Conservation (phyloP, 2,797 vertebrate species). For the Microtus californicus region DNA sequence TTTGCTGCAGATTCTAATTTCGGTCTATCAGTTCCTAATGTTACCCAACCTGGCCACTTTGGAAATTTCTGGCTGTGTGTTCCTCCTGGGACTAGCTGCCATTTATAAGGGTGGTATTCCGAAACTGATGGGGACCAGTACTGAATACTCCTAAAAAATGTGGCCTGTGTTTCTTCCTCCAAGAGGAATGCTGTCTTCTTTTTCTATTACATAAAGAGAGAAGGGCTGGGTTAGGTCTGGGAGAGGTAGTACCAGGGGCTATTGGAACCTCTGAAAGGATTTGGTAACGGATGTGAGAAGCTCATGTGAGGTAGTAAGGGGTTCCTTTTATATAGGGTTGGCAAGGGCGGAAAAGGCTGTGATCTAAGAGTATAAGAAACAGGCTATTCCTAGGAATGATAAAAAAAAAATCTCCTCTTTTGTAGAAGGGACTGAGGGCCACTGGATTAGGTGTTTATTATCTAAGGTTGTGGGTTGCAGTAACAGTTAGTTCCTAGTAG, state of each 20-base stretch:
- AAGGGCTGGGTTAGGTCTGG: not conserved
- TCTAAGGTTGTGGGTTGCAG: not conserved
- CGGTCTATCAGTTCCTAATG: too few relatives aligned
- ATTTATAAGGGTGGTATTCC: too few relatives aligned
- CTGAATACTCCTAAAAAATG: too few relatives aligned
- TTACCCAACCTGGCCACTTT: too few relatives aligned
- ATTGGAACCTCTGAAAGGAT: not conserved
- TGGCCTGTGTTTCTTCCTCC: not conserved
- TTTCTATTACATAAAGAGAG: not conserved
- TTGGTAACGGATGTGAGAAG: not conserved
- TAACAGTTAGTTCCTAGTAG: not conserved
- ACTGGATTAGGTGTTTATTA: not conserved
- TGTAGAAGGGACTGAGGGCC: not conserved
- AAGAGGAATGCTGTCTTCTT: not conserved
- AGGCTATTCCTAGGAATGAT: not conserved
- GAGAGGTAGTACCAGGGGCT: not conserved
- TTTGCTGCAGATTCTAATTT: too few relatives aligned
- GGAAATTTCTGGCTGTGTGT: too few relatives aligned
- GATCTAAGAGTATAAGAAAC: not conserved
- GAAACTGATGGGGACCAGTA: too few relatives aligned
- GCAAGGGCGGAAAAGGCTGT: not conserved
- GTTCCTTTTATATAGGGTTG: too few relatives aligned
- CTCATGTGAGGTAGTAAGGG: not conserved
- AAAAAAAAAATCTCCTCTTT: not conserved
- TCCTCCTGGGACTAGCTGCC: too few relatives aligned